Percentiles rank a stretch among this genome's conserved stretches.
phyloP scores from a whole-genome alignment of 2,888 invertebrate genomes.

The Diaperis boleti region DNA sequence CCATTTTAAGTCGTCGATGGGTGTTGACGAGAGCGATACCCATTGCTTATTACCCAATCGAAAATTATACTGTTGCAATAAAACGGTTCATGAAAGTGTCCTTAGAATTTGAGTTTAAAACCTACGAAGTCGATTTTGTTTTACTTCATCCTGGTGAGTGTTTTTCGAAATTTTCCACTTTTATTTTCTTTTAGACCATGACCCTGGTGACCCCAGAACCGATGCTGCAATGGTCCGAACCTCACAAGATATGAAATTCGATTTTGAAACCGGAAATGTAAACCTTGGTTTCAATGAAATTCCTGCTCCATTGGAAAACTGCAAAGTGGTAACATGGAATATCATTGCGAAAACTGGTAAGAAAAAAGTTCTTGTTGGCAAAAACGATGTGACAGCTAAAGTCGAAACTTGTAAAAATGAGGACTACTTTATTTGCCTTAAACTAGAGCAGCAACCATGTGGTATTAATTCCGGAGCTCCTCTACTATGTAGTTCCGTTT shows the following conservation, averaged over 20 bases:
- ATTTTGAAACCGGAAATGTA: neutral
- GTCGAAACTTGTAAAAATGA: neutral
- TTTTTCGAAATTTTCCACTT: neutral
- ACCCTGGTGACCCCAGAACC: slow-evolving; percentile 1
- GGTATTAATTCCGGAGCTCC: slow-evolving; percentile 10
- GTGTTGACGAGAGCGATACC: slow-evolving; percentile 14
- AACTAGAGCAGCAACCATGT: neutral
- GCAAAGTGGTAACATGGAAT: slow-evolving; percentile 3
- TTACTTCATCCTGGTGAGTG: slow-evolving; percentile 12
- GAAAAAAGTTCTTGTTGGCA: neutral
- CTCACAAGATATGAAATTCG: neutral
- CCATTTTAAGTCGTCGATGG: slow-evolving; percentile 6
- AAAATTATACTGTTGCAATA: neutral
- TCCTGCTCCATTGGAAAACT: neutral
- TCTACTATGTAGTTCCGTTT: neutral
- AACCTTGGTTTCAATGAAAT: neutral
- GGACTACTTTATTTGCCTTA: neutral
- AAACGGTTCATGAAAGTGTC: neutral
- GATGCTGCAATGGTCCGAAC: slow-evolving; percentile 13
- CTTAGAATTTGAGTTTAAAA: neutral
- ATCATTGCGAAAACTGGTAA: neutral
- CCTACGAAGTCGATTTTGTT: slow-evolving; percentile 5
- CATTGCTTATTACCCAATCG: slow-evolving; percentile 6
- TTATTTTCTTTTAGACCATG: slow-evolving; percentile 10
- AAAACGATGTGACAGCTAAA: neutral